Percentiles rank a stretch among this genome's conserved stretches.
phyloP scores from a whole-genome alignment of 2,888 invertebrate genomes.

The Microdon myrmicae region DNA sequence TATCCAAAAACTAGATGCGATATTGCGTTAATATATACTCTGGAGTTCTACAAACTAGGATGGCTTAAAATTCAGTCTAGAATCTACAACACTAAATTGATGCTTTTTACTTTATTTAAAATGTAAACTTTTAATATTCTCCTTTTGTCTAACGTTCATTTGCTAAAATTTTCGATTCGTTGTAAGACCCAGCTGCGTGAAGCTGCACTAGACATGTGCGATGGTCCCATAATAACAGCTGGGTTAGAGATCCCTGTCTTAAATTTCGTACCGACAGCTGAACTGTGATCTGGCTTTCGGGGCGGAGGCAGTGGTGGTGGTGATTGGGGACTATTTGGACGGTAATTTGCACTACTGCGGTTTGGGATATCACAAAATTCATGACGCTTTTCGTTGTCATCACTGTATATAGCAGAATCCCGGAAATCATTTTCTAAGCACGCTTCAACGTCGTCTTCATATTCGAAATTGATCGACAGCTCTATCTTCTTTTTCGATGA shows the following conservation, averaged over 20 bases:
- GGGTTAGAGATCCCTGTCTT: conserved; percentile 53
- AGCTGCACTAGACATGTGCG: conserved; percentile 59
- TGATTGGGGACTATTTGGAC: conserved; percentile 57
- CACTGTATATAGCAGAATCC: conserved; percentile 86
- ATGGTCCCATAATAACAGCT: conserved; percentile 58
- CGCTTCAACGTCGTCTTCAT: conserved; percentile 80
- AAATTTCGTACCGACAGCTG: conserved; percentile 57
- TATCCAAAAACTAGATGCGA: too few relatives aligned
- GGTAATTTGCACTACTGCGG: conserved; percentile 32
- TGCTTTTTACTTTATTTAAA: too few relatives aligned
- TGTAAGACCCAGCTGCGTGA: conserved; percentile 66
- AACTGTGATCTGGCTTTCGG: conserved; percentile 41
- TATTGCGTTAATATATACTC: too few relatives aligned
- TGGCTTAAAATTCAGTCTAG: too few relatives aligned
- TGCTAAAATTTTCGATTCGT: conserved; percentile 66
- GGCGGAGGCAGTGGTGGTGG: conserved; percentile 59
- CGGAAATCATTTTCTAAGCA: conserved; percentile 76
- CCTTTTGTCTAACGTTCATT: too few relatives aligned
- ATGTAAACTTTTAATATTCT: too few relatives aligned
- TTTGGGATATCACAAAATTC: conserved; percentile 54
- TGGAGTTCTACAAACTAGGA: too few relatives aligned
- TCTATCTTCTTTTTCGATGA: conserved; percentile 54
- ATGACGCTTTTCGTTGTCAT: conserved; percentile 67
- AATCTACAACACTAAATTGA: too few relatives aligned
- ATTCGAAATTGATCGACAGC: conserved; percentile 72